Evolutionary conservation across 2,113 vertebrate genomes (phyloP).

Genomic region (Rhizomys pruinosus): DNA sequence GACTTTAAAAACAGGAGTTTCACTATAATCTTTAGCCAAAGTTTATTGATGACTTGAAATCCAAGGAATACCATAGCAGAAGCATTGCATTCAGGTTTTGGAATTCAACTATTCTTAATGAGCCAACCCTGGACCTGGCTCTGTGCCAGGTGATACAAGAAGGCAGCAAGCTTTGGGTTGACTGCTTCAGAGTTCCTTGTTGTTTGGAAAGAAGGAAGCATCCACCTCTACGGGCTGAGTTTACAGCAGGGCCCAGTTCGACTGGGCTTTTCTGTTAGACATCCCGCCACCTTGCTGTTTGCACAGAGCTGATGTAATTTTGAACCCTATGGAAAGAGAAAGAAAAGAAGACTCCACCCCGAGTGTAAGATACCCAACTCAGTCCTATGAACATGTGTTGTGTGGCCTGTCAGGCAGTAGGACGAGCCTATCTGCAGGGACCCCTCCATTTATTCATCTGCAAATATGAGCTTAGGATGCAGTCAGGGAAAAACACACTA

Average conservation of each 20-base stretch:
- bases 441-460: not conserved
- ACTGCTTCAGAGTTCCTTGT: too few relatives aligned
- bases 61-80: not conserved
- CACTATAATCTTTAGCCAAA: not conserved
- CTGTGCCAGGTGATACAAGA: not conserved
- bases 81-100: not conserved
- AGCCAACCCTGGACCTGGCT: not conserved
- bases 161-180: not conserved
- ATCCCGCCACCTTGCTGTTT: rapidly evolving
- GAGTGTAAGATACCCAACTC: not conserved
- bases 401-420: not conserved
- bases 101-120: too few relatives aligned
- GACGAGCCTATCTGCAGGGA: not conserved
- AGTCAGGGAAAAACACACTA: not conserved
- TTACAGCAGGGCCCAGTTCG: not conserved
- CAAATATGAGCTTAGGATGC: not conserved
- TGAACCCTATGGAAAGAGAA: not conserved
- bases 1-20: not conserved
- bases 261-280: not conserved
- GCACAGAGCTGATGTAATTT: not conserved
- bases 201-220: not conserved
- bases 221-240: not conserved
- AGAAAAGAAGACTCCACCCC: not conserved
- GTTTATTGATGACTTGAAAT: not conserved
- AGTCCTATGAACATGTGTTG: rapidly evolving